Conservation (phyloP, 2,888 invertebrate species). For the Acanthacorydalis orientalis region DNA sequence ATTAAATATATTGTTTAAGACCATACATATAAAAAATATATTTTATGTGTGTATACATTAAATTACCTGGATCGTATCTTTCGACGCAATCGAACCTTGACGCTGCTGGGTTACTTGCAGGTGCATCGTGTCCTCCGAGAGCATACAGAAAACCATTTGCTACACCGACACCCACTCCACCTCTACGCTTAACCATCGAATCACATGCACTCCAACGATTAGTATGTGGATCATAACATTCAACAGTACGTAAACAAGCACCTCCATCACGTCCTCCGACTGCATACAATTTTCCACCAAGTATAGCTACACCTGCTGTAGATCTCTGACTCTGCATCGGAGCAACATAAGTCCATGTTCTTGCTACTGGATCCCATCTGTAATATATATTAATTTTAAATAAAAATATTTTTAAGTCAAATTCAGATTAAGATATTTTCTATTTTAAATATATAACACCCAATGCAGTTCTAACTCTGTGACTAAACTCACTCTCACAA, state of each 20-base stretch:
- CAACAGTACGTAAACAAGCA: conserved; percentile 77
- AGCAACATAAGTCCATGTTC: conserved; percentile 79
- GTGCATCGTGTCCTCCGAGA: conserved; percentile 86
- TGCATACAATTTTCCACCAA: conserved; percentile 71
- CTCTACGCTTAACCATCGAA: conserved; percentile 72
- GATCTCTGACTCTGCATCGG: conserved; percentile 80
- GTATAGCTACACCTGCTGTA: conserved; percentile 79
- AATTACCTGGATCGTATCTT: conserved; percentile 48
- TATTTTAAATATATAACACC: too few species aligned
- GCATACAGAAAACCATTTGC: conserved; percentile 81
- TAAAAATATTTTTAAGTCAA: too few species aligned
- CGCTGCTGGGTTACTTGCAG: conserved; percentile 70
- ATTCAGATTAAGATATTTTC: too few species aligned
- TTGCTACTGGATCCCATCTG: conserved; percentile 76
- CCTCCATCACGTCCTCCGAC: conserved; percentile 88
- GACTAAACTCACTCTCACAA: too few species aligned
- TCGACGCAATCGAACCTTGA: conserved; percentile 79
- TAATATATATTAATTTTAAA: not conserved
- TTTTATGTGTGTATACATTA: not conserved
- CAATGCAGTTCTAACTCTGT: too few species aligned
- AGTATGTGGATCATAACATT: conserved; percentile 58
- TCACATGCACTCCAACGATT: conserved; percentile 73
- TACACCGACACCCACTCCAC: conserved; percentile 79
- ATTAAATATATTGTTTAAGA: too few species aligned
- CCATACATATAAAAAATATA: too few species aligned